phyloP scores from a whole-genome alignment of 2,888 invertebrate species.

The Campopleginae sp. region DNA sequence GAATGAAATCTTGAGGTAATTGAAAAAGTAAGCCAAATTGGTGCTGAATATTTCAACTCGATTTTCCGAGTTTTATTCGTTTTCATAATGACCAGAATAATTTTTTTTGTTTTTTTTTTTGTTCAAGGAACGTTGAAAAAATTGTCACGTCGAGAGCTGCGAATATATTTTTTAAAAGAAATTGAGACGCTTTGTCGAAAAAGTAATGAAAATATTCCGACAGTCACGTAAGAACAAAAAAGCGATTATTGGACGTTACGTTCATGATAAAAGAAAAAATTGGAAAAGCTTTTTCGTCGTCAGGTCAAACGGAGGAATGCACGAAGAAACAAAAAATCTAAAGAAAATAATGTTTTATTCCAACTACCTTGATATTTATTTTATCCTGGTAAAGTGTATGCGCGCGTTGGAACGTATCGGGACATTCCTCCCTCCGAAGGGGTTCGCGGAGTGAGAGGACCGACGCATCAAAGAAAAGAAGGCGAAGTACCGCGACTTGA shows the following conservation, averaged over 20 bases:
- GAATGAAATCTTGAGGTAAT: neutral
- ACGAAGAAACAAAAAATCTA: neutral
- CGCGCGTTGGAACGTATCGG: conserved; percentile 20
- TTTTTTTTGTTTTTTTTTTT: neutral
- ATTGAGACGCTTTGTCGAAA: neutral
- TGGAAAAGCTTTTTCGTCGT: neutral
- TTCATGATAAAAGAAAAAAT: neutral
- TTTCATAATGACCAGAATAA: neutral
- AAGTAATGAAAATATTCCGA: too few species aligned
- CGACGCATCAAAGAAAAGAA: conserved; percentile 57
- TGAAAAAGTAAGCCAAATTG: neutral
- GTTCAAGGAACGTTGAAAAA: neutral
- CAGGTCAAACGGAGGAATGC: neutral
- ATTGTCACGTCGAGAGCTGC: neutral
- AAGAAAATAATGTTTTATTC: neutral
- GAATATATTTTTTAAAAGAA: neutral
- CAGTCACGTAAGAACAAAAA: neutral
- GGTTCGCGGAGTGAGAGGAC: conserved; percentile 21
- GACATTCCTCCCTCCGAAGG: conserved; percentile 17
- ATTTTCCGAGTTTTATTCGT: neutral
- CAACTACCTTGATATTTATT: conserved; percentile 16
- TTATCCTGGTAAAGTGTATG: conserved; percentile 6
- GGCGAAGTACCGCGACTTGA: conserved; percentile 47
- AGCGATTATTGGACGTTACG: neutral
- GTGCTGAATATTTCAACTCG: neutral